Evolutionary conservation across 1,140 invertebrate species (phyloP).

Genomic region (Aricia agestis): DNA sequence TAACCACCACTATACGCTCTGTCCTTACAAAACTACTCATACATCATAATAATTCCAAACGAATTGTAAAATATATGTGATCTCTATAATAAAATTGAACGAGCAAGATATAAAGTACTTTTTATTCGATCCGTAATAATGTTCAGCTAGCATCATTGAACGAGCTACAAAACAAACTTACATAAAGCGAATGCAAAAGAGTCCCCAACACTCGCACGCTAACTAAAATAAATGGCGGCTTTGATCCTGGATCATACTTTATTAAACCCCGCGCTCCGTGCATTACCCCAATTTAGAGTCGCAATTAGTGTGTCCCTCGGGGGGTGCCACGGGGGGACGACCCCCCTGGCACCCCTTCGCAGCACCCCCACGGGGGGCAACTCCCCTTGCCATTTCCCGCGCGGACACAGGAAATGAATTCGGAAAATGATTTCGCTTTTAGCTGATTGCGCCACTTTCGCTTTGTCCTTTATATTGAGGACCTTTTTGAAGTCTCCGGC

Average conservation of each 20-base stretch:
- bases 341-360: too few relatives aligned
- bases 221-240: conserved; percentile 68
- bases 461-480: neutral
- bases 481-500: neutral
- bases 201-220: conserved; percentile 24
- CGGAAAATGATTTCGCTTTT: conserved; percentile 72
- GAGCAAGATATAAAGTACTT: too few relatives aligned
- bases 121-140: too few relatives aligned
- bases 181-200: conserved; percentile 5
- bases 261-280: conserved; percentile 66
- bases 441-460: conserved; percentile 56
- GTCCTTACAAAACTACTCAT: too few relatives aligned
- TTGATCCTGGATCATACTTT: conserved; percentile 63
- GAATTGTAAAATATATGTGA: too few relatives aligned
- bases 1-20: too few relatives aligned
- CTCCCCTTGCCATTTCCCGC: conserved; percentile 52
- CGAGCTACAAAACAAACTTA: neutral
- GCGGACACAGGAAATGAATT: conserved; percentile 67
- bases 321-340: conserved; percentile 35
- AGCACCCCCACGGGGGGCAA: conserved; percentile 31
- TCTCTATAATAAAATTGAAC: too few relatives aligned
- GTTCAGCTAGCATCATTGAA: neutral
- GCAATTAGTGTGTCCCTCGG: conserved; percentile 68
- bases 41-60: too few relatives aligned
- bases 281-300: conserved; percentile 70